Evolutionary conservation across 2,888 invertebrate species (phyloP).

Genomic region (Leptogaster cylindrica): DNA sequence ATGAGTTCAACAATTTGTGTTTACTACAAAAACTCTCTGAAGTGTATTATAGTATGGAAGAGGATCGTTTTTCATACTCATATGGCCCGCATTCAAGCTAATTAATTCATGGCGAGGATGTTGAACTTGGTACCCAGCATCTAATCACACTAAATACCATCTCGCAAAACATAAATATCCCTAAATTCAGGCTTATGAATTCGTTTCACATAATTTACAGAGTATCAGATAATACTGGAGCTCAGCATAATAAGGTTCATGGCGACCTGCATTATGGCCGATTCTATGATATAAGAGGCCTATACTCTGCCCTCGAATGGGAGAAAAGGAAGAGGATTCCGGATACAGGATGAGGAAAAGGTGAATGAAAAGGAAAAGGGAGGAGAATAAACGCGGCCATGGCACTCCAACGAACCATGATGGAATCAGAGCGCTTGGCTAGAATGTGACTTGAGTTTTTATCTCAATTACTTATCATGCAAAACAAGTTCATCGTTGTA

Average conservation of each 20-base stretch:
- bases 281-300: background rate
- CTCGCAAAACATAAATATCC: background rate
- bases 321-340: background rate
- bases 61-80: too few relatives aligned
- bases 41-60: too few relatives aligned
- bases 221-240: slow-evolving; percentile 31
- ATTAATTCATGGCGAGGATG: slow-evolving; percentile 22
- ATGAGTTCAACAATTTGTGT: too few relatives aligned
- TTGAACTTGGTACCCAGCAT: background rate
- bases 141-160: slow-evolving; percentile 16
- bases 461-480: slow-evolving; percentile 40
- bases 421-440: slow-evolving; percentile 29
- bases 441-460: slow-evolving; percentile 35
- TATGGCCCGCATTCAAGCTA: too few relatives aligned
- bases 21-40: too few relatives aligned
- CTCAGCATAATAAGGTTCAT: slow-evolving; percentile 34
- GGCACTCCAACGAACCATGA: slow-evolving; percentile 13
- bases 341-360: too few relatives aligned
- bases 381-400: background rate
- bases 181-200: slow-evolving; percentile 22
- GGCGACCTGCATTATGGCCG: slow-evolving; percentile 27
- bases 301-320: background rate
- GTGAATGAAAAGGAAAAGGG: background rate
- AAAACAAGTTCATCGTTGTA: slow-evolving; percentile 37
- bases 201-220: slow-evolving; percentile 38